A percentile compares a stretch with the other conserved stretches of the same genome.
Evolutionary conservation across 2,888 invertebrate species (phyloP).

Genomic region (Sarcophaga caerulescens): DNA sequence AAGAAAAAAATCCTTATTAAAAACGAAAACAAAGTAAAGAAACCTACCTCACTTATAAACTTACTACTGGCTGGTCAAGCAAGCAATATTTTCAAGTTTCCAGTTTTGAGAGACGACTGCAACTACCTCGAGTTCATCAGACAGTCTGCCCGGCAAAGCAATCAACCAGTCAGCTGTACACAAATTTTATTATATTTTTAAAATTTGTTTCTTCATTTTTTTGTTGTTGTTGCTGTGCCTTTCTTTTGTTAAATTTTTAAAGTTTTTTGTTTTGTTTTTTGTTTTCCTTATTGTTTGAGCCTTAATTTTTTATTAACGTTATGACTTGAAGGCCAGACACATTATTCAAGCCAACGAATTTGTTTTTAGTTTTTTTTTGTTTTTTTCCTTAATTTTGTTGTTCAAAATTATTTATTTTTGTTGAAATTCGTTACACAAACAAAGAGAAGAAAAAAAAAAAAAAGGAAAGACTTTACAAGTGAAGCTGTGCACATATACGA

Average conservation of each 20-base stretch:
- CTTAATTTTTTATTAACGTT: constrained; percentile 52
- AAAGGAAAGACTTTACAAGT: neutral
- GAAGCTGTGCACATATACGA: neutral
- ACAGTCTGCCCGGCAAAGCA: constrained; percentile 34
- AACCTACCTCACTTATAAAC: constrained; percentile 54
- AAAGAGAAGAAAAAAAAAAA: constrained; percentile 18
- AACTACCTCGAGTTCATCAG: neutral
- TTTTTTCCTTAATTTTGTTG: constrained; percentile 14
- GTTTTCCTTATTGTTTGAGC: constrained; percentile 4
- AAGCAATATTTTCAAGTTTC: neutral
- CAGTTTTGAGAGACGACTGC: constrained; percentile 14
- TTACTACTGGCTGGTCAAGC: neutral
- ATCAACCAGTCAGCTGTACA: constrained; percentile 56
- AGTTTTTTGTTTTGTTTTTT: constrained; percentile 38
- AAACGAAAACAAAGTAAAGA: constrained; percentile 36
- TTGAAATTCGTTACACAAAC: constrained; percentile 35
- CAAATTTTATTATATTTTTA: constrained; percentile 33
- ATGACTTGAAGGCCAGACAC: constrained; percentile 69
- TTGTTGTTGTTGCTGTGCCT: neutral
- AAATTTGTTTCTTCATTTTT: constrained; percentile 16
- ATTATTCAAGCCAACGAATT: constrained; percentile 58
- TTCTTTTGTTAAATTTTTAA: constrained; percentile 36
- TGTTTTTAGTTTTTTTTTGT: constrained; percentile 20
- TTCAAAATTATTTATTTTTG: constrained; percentile 28
- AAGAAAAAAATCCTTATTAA: constrained; percentile 48